Evolutionary conservation across 2,113 vertebrate species (phyloP).

Genomic region (Circaetus gallicus): DNA sequence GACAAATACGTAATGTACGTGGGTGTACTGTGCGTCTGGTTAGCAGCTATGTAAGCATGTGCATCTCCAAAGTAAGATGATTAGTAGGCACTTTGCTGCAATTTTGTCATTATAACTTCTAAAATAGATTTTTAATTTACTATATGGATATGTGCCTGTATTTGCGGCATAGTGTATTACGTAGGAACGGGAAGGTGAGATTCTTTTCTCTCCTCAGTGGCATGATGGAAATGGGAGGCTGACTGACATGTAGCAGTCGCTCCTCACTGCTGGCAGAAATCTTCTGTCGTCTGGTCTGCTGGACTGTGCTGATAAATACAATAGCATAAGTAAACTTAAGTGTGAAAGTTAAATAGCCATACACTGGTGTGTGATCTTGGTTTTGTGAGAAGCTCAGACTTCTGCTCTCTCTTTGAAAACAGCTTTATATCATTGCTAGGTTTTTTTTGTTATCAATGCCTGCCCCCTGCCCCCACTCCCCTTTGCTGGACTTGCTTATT

Average conservation of each 20-base stretch:
- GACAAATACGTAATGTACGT: not conserved
- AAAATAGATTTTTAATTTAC: not conserved
- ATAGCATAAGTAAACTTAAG: not conserved
- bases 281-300: not conserved
- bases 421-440: not conserved
- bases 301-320: not conserved
- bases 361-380: not conserved
- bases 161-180: not conserved
- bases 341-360: not conserved
- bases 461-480: too few relatives aligned
- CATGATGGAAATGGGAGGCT: not conserved
- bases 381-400: not conserved
- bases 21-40: not conserved
- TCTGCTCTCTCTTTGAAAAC: not conserved
- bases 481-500: not conserved
- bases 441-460: not conserved
- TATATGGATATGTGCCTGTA: accelerated
- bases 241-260: accelerated
- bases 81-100: not conserved
- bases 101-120: not conserved
- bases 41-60: not conserved
- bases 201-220: not conserved
- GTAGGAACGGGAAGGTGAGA: not conserved
- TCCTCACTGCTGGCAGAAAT: not conserved
- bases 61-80: not conserved